Percentiles rank a stretch among this genome's conserved stretches.
These are phyloP conservation scores for Scaptomyza pallida DNA, from an alignment of 1,140 invertebrate genomes.

Conservation along the genomic window DNA sequence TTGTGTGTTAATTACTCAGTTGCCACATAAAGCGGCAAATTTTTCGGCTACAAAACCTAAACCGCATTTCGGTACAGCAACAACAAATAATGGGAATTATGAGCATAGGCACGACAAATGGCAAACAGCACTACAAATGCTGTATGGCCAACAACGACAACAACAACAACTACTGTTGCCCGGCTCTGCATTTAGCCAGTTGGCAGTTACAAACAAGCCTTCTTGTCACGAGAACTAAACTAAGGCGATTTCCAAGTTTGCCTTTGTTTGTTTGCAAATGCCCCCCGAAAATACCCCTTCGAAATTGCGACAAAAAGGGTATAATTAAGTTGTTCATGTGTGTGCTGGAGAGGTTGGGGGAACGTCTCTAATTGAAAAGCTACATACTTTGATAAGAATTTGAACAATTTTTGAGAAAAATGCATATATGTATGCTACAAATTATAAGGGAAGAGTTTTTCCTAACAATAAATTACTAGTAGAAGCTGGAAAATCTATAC, in stretches of 20 bases:
- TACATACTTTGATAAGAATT: no score
- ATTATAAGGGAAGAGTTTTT: no score
- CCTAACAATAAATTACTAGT: no score
- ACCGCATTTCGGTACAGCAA: not conserved
- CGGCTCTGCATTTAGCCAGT: not conserved
- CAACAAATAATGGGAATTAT: not conserved
- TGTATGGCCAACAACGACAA: not conserved
- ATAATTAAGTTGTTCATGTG: not conserved
- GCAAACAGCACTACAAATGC: not conserved
- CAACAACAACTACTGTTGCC: not conserved
- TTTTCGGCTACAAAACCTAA: slow-evolving; percentile 11
- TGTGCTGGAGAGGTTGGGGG: no score
- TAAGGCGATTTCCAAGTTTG: slow-evolving; percentile 8
- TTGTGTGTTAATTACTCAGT: slow-evolving; percentile 39
- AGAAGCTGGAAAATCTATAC: no score
- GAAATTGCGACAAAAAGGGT: not conserved
- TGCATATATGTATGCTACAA: no score
- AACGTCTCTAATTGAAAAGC: no score
- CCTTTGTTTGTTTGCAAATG: slow-evolving; percentile 1
- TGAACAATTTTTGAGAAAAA: no score
- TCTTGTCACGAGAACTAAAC: slow-evolving; percentile 5
- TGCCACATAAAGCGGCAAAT: slow-evolving; percentile 27
- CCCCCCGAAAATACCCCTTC: slow-evolving; percentile 7
- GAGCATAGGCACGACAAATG: not conserved
- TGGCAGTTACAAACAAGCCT: not conserved